Conservation (phyloP, 2,888 invertebrate genomes). For the Caenorhabditis sinica region DNA sequence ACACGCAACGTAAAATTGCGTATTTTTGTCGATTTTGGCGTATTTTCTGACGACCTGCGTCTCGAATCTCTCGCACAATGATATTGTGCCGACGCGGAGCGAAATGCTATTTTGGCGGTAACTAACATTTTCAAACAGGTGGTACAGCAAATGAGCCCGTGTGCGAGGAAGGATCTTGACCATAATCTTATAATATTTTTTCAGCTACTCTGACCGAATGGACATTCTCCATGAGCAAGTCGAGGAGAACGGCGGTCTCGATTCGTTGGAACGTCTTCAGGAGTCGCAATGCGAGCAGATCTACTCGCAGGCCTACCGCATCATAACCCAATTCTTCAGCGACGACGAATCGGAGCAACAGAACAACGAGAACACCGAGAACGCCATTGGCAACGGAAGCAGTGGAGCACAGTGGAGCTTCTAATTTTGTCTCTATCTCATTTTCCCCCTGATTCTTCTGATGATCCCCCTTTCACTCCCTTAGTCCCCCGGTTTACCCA, state of each 20-base stretch:
- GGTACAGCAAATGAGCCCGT: no score
- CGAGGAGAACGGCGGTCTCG: slow-evolving; percentile 90
- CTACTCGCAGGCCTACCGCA: slow-evolving; percentile 85
- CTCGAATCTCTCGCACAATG: no score
- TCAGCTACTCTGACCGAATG: slow-evolving; percentile 82
- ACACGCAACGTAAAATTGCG: no score
- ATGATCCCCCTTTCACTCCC: not conserved
- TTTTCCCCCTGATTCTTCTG: not conserved
- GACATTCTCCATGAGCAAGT: slow-evolving; percentile 90
- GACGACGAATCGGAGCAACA: slow-evolving; percentile 73
- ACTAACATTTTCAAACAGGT: no score
- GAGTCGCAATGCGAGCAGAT: slow-evolving; percentile 85
- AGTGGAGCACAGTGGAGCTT: slow-evolving; percentile 20
- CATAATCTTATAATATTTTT: slow-evolving; percentile 27
- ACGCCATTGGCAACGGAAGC: not conserved
- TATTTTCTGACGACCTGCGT: no score
- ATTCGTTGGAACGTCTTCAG: slow-evolving; percentile 86
- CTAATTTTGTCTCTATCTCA: slow-evolving; percentile 5
- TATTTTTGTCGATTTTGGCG: no score
- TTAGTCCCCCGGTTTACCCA: not conserved
- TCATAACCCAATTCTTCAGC: slow-evolving; percentile 86
- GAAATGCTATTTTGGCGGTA: no score
- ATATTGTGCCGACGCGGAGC: no score
- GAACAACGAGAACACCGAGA: not conserved
- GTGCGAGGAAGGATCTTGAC: no score